Conservation (phyloP, 2,797 vertebrate genomes). For the Gymnopithys bicolor region DNA sequence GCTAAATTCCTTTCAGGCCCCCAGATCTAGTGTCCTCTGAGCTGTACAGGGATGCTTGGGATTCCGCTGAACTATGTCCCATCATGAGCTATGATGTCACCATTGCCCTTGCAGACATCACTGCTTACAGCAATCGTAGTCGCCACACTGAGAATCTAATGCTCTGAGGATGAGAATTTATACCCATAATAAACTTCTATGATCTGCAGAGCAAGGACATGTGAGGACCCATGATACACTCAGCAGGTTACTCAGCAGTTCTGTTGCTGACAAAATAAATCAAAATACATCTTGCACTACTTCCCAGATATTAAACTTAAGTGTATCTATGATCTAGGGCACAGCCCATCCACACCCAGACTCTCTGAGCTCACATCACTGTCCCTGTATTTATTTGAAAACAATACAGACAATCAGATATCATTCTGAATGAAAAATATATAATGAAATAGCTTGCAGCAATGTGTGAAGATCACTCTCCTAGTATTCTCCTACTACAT, state of each 20-base stretch:
- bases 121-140: not conserved
- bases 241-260: not conserved
- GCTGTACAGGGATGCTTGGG: not conserved
- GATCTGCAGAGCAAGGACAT: not conserved
- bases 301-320: not conserved
- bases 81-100: not conserved
- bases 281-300: not conserved
- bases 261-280: not conserved
- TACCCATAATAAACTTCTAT: not conserved
- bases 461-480: not conserved
- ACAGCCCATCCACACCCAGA: not conserved
- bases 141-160: not conserved
- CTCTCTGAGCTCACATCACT: not conserved
- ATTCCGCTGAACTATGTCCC: not conserved
- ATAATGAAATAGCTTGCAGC: not conserved
- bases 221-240: not conserved
- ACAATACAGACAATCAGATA: not conserved
- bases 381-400: not conserved
- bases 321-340: not conserved
- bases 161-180: not conserved
- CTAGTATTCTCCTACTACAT: too few species aligned
- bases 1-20: not conserved
- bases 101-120: not conserved
- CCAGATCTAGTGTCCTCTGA: not conserved
- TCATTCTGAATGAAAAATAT: not conserved